A percentile compares a stretch with the other conserved stretches of the same genome.
phyloP scores from a whole-genome alignment of 37 sponge, comb jelly and placozoan species.

The Agelas oroides region DNA sequence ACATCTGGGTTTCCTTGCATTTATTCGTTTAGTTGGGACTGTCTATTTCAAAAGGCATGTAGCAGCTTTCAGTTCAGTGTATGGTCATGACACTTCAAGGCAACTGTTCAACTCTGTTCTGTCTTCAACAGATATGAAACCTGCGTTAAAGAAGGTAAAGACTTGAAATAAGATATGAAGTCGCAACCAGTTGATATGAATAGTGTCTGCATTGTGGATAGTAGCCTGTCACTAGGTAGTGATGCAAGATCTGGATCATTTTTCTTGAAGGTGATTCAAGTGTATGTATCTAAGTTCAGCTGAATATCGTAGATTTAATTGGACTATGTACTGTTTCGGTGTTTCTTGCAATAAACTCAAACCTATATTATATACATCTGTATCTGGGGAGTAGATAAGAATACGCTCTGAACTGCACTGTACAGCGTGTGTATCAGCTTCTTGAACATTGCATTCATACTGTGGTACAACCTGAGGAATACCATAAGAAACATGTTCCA shows the following conservation, averaged over 20 bases:
- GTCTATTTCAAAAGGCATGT: not conserved
- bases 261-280: not conserved
- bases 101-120: not conserved
- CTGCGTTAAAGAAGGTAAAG: not conserved
- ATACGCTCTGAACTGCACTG: too few relatives aligned
- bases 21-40: not conserved
- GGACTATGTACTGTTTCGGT: too few relatives aligned
- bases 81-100: not conserved
- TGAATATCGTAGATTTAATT: too few relatives aligned
- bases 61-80: not conserved
- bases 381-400: too few relatives aligned
- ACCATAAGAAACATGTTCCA: too few relatives aligned
- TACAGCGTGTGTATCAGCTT: too few relatives aligned
- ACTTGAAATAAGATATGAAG: too few relatives aligned
- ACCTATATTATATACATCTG: too few relatives aligned
- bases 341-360: too few relatives aligned
- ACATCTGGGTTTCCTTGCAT: not conserved
- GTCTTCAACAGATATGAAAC: not conserved
- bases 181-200: too few relatives aligned
- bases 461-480: too few relatives aligned
- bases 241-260: conserved; percentile 23
- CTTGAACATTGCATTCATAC: too few relatives aligned
- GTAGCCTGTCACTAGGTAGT: not conserved
- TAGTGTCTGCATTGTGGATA: not conserved
- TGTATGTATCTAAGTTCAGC: not conserved